Evolutionary conservation across 2,888 invertebrate species (phyloP).

Genomic region (Ceraclea dissimilis): DNA sequence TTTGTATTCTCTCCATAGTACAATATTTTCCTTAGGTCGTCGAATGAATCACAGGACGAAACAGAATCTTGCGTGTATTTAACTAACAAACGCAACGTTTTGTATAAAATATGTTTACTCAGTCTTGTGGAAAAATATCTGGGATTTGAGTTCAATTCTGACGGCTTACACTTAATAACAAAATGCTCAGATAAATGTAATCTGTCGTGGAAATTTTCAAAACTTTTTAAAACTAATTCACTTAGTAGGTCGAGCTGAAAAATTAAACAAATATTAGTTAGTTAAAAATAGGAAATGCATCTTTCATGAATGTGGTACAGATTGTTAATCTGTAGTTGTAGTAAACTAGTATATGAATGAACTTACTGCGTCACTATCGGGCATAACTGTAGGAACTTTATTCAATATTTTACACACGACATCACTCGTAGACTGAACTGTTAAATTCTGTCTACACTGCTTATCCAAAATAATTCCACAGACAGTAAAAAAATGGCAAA

Average conservation of each 20-base stretch:
- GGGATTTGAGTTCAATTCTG: slow-evolving; percentile 11
- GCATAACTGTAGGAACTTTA: background rate
- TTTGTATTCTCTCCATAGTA: slow-evolving; percentile 2
- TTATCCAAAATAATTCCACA: slow-evolving; percentile 14
- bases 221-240: slow-evolving; percentile 9
- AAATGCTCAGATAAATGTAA: slow-evolving; percentile 12
- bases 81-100: slow-evolving; percentile 9
- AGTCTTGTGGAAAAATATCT: slow-evolving; percentile 8
- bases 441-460: slow-evolving; percentile 10
- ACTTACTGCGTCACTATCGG: background rate
- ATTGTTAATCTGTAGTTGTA: background rate
- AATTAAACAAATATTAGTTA: background rate
- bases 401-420: slow-evolving; percentile 11
- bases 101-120: slow-evolving; percentile 10
- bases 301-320: too few species aligned
- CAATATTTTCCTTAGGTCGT: slow-evolving; percentile 8
- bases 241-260: slow-evolving; percentile 12
- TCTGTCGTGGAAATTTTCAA: slow-evolving; percentile 15
- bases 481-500: slow-evolving; percentile 7
- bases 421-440: slow-evolving; percentile 4
- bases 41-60: background rate
- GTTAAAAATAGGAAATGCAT: too few species aligned
- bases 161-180: slow-evolving; percentile 14
- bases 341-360: background rate
- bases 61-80: background rate